Base-by-base conservation (phyloP, 2,888 invertebrate species). In the Diplolepis rosae region DNA sequence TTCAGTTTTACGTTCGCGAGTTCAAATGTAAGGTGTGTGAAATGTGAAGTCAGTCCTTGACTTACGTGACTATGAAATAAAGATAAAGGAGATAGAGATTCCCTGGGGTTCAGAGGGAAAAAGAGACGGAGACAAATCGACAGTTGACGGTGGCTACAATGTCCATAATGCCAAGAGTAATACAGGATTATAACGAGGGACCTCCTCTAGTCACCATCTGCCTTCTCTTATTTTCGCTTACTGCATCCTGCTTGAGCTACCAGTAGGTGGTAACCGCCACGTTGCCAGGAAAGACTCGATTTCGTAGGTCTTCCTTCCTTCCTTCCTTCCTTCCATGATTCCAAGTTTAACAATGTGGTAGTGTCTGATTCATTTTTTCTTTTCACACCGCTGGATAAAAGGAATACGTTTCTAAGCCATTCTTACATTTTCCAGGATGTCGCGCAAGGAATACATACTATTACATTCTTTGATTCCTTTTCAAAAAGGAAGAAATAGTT, bases 131-230 rank as follows among this genome's bases (percentile, higher is more conserved):
- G 72, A 67, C 66, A 72, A 56, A 28, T 45, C 48, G 18, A 71
- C 68, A 69, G 61, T 74, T 70, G 74, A 70, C 70, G 67, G 32
- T 69, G 61, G 52, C 66, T 50, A 70, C 74, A 70, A 74, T 71
- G 72, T 68, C 72, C 72, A 72, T 72, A 77, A 74, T 77, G 52
- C 72, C 70, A 61, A 61, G 71, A 71, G 61, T 48, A 67, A 65
- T 35, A 67, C 69, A 71, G 73, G 72, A 69, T 75, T 73, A 70
- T 74, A 76, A 76, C 68, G 71, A 72, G 67, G 42, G 32, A 54
- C 71, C 69, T 69, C 68, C 69, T 76, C 71, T 69, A 42, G 45
- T 24, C 68, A 66, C 69, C 74, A 66, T 69, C 68, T 72, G 72
- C 66, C 45, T 67, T 32, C 35, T 51, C 67, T 68, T 39, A 69